Evolutionary conservation across 2,888 invertebrate genomes (phyloP).

Genomic region (Drosophila recens): DNA sequence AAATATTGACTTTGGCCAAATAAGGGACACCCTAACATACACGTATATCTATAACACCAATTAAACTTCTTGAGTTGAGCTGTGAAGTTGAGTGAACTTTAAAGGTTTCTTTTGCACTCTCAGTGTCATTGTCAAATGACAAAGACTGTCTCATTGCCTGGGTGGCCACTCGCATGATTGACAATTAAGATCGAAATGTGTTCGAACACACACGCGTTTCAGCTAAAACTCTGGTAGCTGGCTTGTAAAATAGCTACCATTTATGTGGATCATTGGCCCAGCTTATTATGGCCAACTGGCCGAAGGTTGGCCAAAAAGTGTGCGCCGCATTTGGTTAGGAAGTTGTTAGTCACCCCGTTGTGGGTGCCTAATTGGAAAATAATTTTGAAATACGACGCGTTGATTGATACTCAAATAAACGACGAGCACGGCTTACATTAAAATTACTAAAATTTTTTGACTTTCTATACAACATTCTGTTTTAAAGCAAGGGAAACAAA

Average conservation of each 20-base stretch:
- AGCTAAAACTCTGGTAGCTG: slow-evolving; percentile 8
- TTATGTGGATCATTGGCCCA: slow-evolving; percentile 65
- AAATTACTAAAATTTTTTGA: slow-evolving; percentile 11
- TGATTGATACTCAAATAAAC: slow-evolving; percentile 21
- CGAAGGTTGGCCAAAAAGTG: slow-evolving; percentile 45
- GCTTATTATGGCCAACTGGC: slow-evolving; percentile 68
- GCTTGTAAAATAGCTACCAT: slow-evolving; percentile 55
- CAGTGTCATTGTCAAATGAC: slow-evolving; percentile 65
- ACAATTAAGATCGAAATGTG: slow-evolving; percentile 67
- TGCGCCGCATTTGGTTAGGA: slow-evolving; percentile 51
- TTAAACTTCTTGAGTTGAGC: slow-evolving; percentile 55
- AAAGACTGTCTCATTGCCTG: slow-evolving; percentile 44
- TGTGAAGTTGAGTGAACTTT: slow-evolving; percentile 70
- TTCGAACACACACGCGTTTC: slow-evolving; percentile 12
- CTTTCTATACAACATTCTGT: slow-evolving; percentile 13
- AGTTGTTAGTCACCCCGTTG: slow-evolving; percentile 45
- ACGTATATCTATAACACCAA: slow-evolving; percentile 24
- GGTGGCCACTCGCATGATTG: slow-evolving; percentile 70
- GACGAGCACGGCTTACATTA: slow-evolving; percentile 15
- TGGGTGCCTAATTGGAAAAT: slow-evolving; percentile 58
- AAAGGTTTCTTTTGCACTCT: slow-evolving; percentile 62
- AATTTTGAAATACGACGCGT: slow-evolving; percentile 34
- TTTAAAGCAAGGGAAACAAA: slow-evolving; percentile 21
- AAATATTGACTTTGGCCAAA: too few species aligned
- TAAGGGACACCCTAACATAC: too few species aligned